Conservation (phyloP, 2,797 vertebrate genomes). For the Pipistrellus pipistrellus region DNA sequence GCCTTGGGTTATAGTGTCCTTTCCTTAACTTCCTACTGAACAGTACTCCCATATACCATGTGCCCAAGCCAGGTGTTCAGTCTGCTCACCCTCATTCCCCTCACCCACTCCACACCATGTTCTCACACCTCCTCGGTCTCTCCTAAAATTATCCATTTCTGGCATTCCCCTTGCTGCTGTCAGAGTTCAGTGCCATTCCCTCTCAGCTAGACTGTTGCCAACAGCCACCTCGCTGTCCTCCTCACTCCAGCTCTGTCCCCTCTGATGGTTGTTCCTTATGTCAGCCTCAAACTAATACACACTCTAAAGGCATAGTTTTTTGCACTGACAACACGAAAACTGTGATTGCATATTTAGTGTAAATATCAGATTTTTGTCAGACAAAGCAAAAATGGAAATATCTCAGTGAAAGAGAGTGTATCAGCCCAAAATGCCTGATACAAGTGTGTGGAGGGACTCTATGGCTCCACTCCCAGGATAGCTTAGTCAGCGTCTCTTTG, state of each 20-base stretch:
- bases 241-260: background rate
- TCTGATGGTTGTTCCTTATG: background rate
- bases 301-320: background rate
- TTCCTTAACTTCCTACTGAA: background rate
- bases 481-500: background rate
- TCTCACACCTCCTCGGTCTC: background rate
- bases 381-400: background rate
- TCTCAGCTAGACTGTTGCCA: background rate
- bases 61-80: background rate
- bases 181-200: background rate
- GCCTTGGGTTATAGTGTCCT: background rate
- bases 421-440: background rate
- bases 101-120: background rate
- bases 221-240: background rate
- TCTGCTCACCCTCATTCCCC: background rate
- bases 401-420: background rate
- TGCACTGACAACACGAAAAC: background rate
- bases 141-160: background rate
- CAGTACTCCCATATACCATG: rapidly evolving
- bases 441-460: background rate
- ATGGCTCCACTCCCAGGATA: background rate
- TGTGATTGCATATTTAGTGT: background rate
- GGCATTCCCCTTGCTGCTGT: background rate
- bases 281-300: background rate
- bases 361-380: slow-evolving; percentile 9